A percentile compares a stretch with the other conserved stretches of the same genome.
Conservation (phyloP, 2,113 vertebrate species). For the Saimiri boliviensis region DNA sequence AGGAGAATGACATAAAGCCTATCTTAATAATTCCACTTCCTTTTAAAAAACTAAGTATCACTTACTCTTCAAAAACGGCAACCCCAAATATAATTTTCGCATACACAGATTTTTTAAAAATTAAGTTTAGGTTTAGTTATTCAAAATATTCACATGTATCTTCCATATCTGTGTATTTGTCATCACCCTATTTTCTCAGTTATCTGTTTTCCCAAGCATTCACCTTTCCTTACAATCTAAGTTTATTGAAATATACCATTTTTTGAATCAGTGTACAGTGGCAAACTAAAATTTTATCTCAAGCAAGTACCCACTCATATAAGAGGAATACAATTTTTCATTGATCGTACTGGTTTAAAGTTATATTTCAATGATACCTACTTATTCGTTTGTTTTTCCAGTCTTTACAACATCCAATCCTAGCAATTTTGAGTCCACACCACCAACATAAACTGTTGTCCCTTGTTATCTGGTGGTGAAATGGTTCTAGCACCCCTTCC, state of each 20-base stretch:
- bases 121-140: not conserved
- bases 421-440: conserved; percentile 20
- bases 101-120: not conserved
- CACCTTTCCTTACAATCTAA: conserved; percentile 17
- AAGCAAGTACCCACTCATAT: not conserved
- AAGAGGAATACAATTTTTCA: not conserved
- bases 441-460: not conserved
- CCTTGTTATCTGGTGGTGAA: not conserved
- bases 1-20: not conserved
- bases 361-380: not conserved
- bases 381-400: conserved; percentile 2
- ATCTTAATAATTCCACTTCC: not conserved
- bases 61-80: conserved; percentile 18
- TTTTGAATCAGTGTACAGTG: not conserved
- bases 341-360: not conserved
- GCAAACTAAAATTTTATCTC: not conserved
- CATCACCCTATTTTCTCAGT: not conserved
- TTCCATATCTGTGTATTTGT: not conserved
- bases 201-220: not conserved
- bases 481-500: not conserved
- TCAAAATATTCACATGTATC: conserved; percentile 3
- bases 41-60: conserved; percentile 29
- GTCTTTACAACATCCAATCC: not conserved
- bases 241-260: not conserved
- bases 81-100: not conserved